Evolutionary conservation across 37 sponge, comb jelly and placozoan species (phyloP), one percentile per base, ranked within the genome.

Genomic region (Spongilla lacustris): DNA sequence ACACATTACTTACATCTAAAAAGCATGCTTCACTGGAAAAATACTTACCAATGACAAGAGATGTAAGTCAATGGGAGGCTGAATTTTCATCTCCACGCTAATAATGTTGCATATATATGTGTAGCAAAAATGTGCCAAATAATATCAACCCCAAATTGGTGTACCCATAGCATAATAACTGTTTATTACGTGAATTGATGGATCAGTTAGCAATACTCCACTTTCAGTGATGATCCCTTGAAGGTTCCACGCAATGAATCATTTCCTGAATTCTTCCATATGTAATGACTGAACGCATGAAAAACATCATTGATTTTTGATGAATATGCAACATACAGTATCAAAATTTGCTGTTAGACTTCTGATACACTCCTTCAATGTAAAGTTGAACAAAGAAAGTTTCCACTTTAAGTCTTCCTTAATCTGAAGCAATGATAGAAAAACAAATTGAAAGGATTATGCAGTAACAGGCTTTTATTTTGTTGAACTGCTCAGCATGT

Each of bases 201-300:
- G 87, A 29, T 87, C 87, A 30, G 81, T 80, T 29, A 87, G 74
- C 25, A 35, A 50, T 21, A 22, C 31, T 19, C 77, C 68, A 28
- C 2, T 29, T 12, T 10, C 28, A 31, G 67, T 84, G 25, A 35
- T 24, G 0, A 66, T 69, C 66, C 85, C 86, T 35, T 86, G 77
- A 28, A 78, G 80, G 33, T 86, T 80, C 70, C 79, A 78, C 25
- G 78, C 38, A 19, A 86, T 31, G 24, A 86, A 37, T 4, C 71
- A 10, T 80, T 79, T 28, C 85, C 68, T 13, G 85, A 84, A 2
- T 76, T 71, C 31, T 23, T 37, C 41, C 58, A 84, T 2, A 77
- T 78, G 34, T 67, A 86, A 32, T 86, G 86, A 50, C 86, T 86
- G 72, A 86, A 86, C 8, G 86, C 86, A 41, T 86, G 86, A 4